Base-by-base conservation (phyloP, 2,113 vertebrate species). In the Leptocoma aspasia region DNA sequence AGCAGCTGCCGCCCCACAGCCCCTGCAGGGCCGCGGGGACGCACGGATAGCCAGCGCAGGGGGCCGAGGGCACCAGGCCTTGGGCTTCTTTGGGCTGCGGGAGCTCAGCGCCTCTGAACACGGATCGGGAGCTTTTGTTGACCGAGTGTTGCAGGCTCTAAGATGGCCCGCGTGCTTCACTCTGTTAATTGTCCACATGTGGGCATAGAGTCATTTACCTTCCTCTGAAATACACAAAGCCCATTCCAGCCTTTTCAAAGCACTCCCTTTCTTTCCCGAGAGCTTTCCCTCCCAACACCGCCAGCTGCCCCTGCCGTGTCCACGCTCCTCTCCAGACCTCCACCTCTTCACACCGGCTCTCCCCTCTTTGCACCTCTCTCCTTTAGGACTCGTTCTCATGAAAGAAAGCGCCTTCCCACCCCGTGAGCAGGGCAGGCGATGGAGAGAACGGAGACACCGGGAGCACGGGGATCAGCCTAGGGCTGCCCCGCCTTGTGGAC, bases 371-470 rank as follows among this genome's bases (percentile, higher is more conserved):
- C 23, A 31, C 5, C 15, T 42, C 37, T 12, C 31, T 53, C 33
- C 45, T 80, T 28, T 5, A 31, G 84, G 56, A 22, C 6, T 47
- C 6, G 1, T 39, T 86, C 69, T 78, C 54, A 42, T 28, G 4
- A 17, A 27, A 24, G 6, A 50, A 69, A 33, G 3, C 1, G 11
- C 41, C 47, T 30, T 41, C 19, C 5, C 39, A 1, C 14, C 39
- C 60, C 0, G 1, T 12, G n/a, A 45, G 60, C 47, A 17, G 42
- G 53, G 27, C 1, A 10, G 26, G 13, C 10, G 1, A 0, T 0
- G 13, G 15, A 35, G n/a, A 0, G 19, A 35, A 35, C 0, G 0
- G 33, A 31, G 7, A 5, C 28, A 1, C 17, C 0, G 7, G 41
- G 35, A 31, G 9, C 24, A 11, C 3, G 30, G 39, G 33, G 23